Evolutionary conservation across 2,888 invertebrate genomes (phyloP), one percentile per base, ranked within the genome.

Genomic region (Sarcophaga carnaria): DNA sequence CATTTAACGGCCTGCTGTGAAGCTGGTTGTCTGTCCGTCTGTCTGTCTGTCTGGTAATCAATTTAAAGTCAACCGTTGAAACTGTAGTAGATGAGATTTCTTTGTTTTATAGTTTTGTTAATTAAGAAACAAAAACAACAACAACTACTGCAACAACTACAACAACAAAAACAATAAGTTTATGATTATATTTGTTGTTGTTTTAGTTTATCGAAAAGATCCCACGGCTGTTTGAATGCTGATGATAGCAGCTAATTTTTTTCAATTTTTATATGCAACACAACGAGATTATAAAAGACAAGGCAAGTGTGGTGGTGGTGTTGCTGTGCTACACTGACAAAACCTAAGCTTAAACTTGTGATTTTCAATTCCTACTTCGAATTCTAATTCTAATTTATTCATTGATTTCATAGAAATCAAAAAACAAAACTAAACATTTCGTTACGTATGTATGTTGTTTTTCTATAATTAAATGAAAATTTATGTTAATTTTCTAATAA

Each of bases 21-120:
- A 64, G 70, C 76, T 80, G 45, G 45, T 45, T 54, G 54, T 54
- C 37, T 37, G 37, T 37, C 37, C 10, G 27, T 27, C 37, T 47
- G 8, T 67, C 45, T 45, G 17, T 20, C 49, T 45, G 27, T 49
- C 45, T 70, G 47, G 69, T 62, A 60, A 67, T 25, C 62, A 71
- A 86, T 79, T 60, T 70, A 72, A 86, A 83, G 67, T 54, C 71
- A 80, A 86, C 47, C 47, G 37, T 54, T 59, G 12, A 71, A 71
- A n/a, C 20, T 47, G 64, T 64, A 74, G 80, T 67, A 72, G 80
- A 54, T 27, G 72, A 67, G 72, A 62, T n/a, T 62, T 67, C 71
- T 82, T 80, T 76, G 71, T 84, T 87, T 87, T 87, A 87, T 84
- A 71, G 84, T 84, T 87, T 84, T 72, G 81, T 87, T 84, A 87